Percentiles rank a stretch among this genome's conserved stretches.
These are phyloP conservation scores for Mus pahari DNA, from an alignment of 2,113 vertebrate genomes.

Conservation along the genomic window DNA sequence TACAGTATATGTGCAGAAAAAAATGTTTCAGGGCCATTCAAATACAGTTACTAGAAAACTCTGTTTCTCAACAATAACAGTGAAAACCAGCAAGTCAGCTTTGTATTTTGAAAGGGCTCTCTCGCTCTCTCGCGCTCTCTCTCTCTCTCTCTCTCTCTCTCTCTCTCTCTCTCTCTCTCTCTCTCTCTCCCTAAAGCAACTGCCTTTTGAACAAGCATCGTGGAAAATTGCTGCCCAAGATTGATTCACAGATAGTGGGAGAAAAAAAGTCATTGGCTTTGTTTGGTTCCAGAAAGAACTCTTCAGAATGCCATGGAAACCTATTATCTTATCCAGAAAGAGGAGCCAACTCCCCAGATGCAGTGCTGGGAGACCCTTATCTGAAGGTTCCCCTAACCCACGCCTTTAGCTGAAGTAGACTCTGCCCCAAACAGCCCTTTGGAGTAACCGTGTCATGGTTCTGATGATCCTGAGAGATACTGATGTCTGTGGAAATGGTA, in stretches of 20 bases:
- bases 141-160: neutral
- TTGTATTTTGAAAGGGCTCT: slow-evolving; percentile 49
- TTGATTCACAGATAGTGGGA: slow-evolving; percentile 62
- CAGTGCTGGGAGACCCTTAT: neutral
- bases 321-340: neutral
- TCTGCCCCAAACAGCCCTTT: neutral
- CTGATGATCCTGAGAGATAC: neutral
- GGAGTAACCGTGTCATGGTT: neutral
- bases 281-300: neutral
- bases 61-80: slow-evolving; percentile 10
- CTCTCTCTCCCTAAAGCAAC: neutral
- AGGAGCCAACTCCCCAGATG: neutral
- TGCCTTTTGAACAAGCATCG: neutral
- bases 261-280: neutral
- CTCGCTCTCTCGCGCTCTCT: too few species aligned
- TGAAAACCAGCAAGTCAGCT: slow-evolving; percentile 48
- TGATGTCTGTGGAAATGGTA: neutral
- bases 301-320: neutral
- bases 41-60: slow-evolving; percentile 29
- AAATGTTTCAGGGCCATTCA: slow-evolving; percentile 50
- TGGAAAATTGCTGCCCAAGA: slow-evolving; percentile 48
- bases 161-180: neutral
- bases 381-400: neutral
- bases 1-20: neutral
- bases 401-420: neutral